Conservation (phyloP, 1,140 invertebrate species). For the Micrasema minimum region DNA sequence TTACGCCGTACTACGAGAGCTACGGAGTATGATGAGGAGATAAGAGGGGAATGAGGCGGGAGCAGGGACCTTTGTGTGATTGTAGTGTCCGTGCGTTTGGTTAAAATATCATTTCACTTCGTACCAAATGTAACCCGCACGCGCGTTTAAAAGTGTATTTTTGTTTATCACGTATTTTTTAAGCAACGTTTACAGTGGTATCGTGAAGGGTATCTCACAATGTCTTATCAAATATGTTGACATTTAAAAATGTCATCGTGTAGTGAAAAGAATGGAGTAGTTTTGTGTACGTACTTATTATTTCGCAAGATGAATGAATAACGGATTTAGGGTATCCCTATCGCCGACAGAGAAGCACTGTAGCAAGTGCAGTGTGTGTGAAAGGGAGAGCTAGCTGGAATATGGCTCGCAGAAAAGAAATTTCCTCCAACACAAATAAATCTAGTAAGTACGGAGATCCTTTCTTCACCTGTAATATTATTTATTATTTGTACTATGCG, state of each 20-base stretch:
- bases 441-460: slow-evolving; percentile 37
- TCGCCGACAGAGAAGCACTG: slow-evolving; percentile 44
- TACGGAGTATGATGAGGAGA: too few species aligned
- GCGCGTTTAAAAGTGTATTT: slow-evolving; percentile 46
- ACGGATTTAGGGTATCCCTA: slow-evolving; percentile 59
- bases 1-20: slow-evolving; percentile 33
- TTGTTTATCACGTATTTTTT: slow-evolving; percentile 44
- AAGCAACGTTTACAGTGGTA: slow-evolving; percentile 33
- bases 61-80: slow-evolving; percentile 42
- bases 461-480: slow-evolving; percentile 14
- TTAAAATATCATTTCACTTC: slow-evolving; percentile 49
- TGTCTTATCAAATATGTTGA: slow-evolving; percentile 38
- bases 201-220: slow-evolving; percentile 37
- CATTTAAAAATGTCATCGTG: slow-evolving; percentile 45
- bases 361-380: slow-evolving; percentile 47
- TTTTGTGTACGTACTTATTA: slow-evolving; percentile 47
- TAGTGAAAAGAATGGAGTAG: slow-evolving; percentile 45
- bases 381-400: slow-evolving; percentile 49
- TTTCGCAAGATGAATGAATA: slow-evolving; percentile 60
- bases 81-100: slow-evolving; percentile 41
- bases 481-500: background rate
- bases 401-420: slow-evolving; percentile 51
- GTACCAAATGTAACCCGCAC: slow-evolving; percentile 47
- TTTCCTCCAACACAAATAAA: slow-evolving; percentile 48
- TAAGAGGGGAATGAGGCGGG: slow-evolving; percentile 35